Evolutionary conservation across 2,888 invertebrate species (phyloP).

Genomic region (Lutraria lutraria): DNA sequence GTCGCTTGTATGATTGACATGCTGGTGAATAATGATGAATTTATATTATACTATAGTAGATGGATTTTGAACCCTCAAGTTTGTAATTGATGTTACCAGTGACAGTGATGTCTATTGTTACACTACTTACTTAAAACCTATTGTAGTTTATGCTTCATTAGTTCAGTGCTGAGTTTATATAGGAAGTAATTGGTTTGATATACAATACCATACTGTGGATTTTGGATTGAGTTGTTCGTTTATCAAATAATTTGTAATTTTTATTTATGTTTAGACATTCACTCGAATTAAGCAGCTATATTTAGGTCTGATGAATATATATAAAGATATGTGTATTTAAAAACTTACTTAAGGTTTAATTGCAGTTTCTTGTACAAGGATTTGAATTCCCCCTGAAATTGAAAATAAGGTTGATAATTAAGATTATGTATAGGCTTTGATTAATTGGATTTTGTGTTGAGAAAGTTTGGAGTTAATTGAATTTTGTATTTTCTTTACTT

Average conservation of each 20-base stretch:
- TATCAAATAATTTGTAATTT: not conserved
- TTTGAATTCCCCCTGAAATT: no score
- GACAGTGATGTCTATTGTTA: conserved; percentile 14
- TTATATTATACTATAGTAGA: not conserved
- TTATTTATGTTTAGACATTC: not conserved
- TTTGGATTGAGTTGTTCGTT: not conserved
- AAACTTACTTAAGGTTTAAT: no score
- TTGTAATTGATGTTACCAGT: not conserved
- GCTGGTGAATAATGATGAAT: not conserved
- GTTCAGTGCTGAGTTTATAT: not conserved
- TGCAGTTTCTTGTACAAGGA: no score
- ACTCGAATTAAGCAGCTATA: not conserved
- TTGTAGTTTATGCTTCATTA: not conserved
- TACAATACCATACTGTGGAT: not conserved
- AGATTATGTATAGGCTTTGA: no score
- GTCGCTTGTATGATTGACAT: not conserved
- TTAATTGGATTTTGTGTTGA: no score
- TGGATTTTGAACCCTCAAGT: not conserved
- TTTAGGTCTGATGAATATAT: no score
- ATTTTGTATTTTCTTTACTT: no score
- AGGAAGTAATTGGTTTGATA: no score
- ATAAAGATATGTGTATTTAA: no score
- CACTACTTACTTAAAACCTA: not conserved
- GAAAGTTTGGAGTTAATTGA: no score
- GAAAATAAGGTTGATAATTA: no score